phyloP scores from a whole-genome alignment of 1,140 invertebrate genomes.

The Frieseomelitta varia region DNA sequence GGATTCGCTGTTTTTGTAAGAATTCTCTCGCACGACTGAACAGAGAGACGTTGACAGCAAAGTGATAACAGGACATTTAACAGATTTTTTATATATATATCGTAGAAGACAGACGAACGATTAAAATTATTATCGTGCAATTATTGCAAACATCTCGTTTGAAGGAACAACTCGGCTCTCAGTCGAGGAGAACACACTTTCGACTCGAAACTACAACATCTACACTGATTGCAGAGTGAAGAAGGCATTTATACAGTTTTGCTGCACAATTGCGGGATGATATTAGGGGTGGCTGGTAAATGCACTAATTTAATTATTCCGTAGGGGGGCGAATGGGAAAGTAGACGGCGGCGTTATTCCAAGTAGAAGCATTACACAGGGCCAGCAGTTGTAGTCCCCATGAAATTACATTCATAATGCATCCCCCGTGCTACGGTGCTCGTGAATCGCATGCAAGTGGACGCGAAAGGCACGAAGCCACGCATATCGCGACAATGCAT shows the following conservation, averaged over 20 bases:
- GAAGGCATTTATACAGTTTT: not conserved
- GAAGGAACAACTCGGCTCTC: not conserved
- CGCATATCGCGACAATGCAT: constrained; percentile 1
- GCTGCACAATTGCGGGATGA: constrained; percentile 3
- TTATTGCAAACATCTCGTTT: not conserved
- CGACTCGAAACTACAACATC: not conserved
- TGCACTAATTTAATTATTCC: constrained; percentile 29
- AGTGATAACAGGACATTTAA: too few species aligned
- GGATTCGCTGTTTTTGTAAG: too few species aligned
- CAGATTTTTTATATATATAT: too few species aligned
- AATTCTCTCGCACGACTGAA: too few species aligned
- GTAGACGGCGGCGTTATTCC: constrained; percentile 8
- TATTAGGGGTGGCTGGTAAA: not conserved
- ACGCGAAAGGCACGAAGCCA: constrained; percentile 14
- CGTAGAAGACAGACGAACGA: too few species aligned
- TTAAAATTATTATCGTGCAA: not conserved
- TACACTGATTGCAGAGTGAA: not conserved
- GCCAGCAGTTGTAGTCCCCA: too few species aligned
- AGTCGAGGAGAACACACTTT: not conserved
- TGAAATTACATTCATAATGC: constrained; percentile 36
- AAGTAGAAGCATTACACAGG: constrained; percentile 13
- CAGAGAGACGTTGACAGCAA: too few species aligned
- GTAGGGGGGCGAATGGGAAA: not conserved
- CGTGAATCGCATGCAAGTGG: constrained; percentile 15
- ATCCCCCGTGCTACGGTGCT: not conserved